Conservation (phyloP, 2,113 vertebrate genomes). For the Nannospalax galili region DNA sequence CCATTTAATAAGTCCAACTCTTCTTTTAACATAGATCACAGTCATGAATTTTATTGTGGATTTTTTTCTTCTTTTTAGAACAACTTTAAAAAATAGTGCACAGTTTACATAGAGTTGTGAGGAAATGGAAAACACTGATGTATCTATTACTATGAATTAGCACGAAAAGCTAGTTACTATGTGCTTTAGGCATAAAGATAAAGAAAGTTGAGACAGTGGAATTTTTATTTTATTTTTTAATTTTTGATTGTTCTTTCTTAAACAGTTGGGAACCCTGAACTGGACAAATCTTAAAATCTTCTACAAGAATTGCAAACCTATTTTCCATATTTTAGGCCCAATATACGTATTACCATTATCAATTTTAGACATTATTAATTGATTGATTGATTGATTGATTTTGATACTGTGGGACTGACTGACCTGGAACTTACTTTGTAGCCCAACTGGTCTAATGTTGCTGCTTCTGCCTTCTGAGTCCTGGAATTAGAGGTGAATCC, state of each 20-base stretch:
- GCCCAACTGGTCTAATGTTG: background rate
- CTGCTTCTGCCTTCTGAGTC: background rate
- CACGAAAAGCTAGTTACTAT: background rate
- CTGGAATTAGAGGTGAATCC: background rate
- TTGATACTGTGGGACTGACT: background rate
- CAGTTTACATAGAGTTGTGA: accelerated
- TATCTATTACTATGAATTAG: background rate
- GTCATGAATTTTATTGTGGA: slow-evolving; percentile 71
- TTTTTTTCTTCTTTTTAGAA: slow-evolving; percentile 66
- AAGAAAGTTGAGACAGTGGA: background rate
- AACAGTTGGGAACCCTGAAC: background rate
- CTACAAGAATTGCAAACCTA: background rate
- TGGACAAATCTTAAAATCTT: background rate
- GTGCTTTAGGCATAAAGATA: background rate
- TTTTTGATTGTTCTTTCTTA: background rate
- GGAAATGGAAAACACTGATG: accelerated
- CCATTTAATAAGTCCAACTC: slow-evolving; percentile 79
- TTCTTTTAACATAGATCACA: slow-evolving; percentile 80
- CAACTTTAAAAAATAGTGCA: slow-evolving; percentile 71
- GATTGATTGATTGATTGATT: background rate
- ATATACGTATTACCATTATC: background rate
- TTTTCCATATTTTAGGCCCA: background rate
- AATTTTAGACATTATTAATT: background rate
- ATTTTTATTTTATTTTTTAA: too few relatives aligned
- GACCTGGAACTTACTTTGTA: background rate